Evolutionary conservation across 2,888 invertebrate genomes (phyloP).

Genomic region (Hydriomena furcata): DNA sequence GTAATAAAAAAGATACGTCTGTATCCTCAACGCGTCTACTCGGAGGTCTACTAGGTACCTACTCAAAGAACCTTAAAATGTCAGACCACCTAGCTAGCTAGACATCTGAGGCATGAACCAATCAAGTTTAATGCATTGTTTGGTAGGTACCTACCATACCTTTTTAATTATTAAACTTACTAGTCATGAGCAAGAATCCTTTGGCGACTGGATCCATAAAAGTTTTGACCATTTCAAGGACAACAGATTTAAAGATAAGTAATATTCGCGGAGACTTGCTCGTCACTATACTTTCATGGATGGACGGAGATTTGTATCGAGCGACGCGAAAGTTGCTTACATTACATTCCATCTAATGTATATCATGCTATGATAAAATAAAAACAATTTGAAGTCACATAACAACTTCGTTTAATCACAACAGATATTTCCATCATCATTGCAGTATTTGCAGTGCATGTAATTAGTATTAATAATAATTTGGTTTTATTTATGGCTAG

Average conservation of each 20-base stretch:
- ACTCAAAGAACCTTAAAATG: too few species aligned
- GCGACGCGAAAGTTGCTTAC: slow-evolving; percentile 9
- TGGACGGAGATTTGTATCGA: not conserved
- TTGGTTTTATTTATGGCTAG: not conserved
- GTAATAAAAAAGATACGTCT: too few species aligned
- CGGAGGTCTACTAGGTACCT: too few species aligned
- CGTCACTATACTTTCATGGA: slow-evolving; percentile 4
- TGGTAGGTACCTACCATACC: too few species aligned
- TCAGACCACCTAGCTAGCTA: too few species aligned
- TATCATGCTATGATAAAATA: too few species aligned
- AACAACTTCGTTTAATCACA: slow-evolving; percentile 16
- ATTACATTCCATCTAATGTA: slow-evolving; percentile 4
- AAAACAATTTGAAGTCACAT: not conserved
- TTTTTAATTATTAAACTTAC: slow-evolving; percentile 37
- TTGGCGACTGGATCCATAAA: slow-evolving; percentile 28
- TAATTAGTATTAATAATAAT: not conserved
- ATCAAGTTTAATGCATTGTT: too few species aligned
- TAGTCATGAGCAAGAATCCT: slow-evolving; percentile 35
- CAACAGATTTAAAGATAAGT: not conserved
- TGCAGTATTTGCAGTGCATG: too few species aligned
- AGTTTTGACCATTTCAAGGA: slow-evolving; percentile 24
- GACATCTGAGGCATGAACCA: too few species aligned
- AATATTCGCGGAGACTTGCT: not conserved
- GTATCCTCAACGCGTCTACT: too few species aligned
- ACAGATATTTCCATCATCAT: slow-evolving; percentile 9